Evolutionary conservation across 2,797 vertebrate genomes (phyloP).

Genomic region (Limnodromus scolopaceus): DNA sequence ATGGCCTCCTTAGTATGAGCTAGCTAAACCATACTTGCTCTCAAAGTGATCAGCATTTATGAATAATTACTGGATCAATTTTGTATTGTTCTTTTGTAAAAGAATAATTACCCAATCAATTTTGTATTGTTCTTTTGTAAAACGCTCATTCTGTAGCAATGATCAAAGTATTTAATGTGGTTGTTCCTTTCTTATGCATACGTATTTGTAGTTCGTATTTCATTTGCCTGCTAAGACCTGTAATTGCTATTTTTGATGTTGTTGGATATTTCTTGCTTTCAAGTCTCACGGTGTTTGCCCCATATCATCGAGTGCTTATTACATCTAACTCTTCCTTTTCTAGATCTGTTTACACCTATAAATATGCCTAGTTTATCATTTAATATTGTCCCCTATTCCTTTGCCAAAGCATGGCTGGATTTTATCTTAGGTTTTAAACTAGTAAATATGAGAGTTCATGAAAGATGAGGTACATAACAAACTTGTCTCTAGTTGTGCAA

Average conservation of each 20-base stretch:
- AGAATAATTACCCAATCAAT: not conserved
- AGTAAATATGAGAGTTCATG: slow-evolving; percentile 10
- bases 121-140: not conserved
- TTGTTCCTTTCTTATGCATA: not conserved
- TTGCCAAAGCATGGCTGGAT: not conserved
- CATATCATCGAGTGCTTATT: slow-evolving; percentile 4
- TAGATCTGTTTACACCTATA: slow-evolving; percentile 39
- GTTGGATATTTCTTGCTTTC: slow-evolving; percentile 59
- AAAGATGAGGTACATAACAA: slow-evolving; percentile 37
- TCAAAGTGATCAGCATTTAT: not conserved
- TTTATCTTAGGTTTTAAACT: slow-evolving; percentile 36
- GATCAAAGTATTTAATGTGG: slow-evolving; percentile 18
- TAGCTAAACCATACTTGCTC: not conserved
- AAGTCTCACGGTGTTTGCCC: slow-evolving; percentile 9
- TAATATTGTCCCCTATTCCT: slow-evolving; percentile 30
- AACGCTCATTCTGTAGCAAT: not conserved
- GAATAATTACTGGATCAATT: not conserved
- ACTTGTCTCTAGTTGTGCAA: slow-evolving; percentile 27
- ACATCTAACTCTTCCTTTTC: slow-evolving; percentile 19
- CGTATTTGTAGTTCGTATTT: slow-evolving; percentile 11
- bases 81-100: not conserved
- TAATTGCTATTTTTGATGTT: not conserved
- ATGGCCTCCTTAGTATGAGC: not conserved
- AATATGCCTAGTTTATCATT: not conserved
- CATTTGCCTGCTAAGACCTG: not conserved